Base-by-base conservation (phyloP, 2,113 vertebrate genomes). In the Rhinoptilus africanus region DNA sequence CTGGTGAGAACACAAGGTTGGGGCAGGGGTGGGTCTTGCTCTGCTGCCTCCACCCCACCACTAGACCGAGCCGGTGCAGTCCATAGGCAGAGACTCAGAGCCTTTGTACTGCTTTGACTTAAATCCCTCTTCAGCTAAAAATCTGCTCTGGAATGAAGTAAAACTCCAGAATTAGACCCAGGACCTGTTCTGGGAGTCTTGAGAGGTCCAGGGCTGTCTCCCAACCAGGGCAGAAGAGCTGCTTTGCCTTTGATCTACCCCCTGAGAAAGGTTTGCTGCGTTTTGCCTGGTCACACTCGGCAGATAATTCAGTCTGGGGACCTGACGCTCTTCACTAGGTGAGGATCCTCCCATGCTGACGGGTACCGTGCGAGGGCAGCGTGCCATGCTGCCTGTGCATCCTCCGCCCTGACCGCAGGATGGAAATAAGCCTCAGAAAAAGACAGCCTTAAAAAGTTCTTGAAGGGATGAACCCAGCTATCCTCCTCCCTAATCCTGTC, bases 351-450 rank as follows among this genome's bases (percentile, higher is more conserved):
- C 12, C 3, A 0, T 37, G 56, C 19, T 7, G 26, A 8, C 21
- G 28, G 53, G 53, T 10, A 1, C 59, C 32, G 63, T 6, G 16
- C 1, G 2, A 32, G 32, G 12, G 23, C 60, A 7, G 23, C 2
- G 27, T 23, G 23, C 15, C 2, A 0, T 18, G 0, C 21, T 14
- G 9, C 10, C 0, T 28, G 7, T 41, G 14, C 9, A 1, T 56
- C 66, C 13, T 82, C 26, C 9, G 63, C 47, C 28, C 18, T 71
- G 62, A 43, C 16, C 32, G 4, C 24, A 18, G 74, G n/a, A 74
- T n/a, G 26, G 30, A 76, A 60, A 71, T 76, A 37, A 76, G 17
- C 27, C n/a, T 37, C 20, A 19, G 63, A 34, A 51, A 50, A 78
- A 64, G 47, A 9, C 53, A 88, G 30, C 22, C 18, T 78, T 89